A percentile compares a stretch with the other conserved stretches of the same genome.
Conservation (phyloP, 1,140 invertebrate species). For the Cydia pomonella region DNA sequence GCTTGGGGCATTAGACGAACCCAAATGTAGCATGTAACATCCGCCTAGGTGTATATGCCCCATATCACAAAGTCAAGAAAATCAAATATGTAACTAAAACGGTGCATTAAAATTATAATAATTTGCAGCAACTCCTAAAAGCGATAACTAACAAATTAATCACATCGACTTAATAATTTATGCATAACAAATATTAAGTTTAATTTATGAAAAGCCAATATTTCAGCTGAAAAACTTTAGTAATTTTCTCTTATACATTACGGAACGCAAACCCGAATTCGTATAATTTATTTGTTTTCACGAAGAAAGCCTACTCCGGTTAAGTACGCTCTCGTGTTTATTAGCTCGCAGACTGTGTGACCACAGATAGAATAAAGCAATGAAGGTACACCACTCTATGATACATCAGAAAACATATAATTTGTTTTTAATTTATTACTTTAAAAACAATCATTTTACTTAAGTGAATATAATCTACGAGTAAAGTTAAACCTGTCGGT, state of each 20-base stretch:
- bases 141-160: too few species aligned
- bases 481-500: too few species aligned
- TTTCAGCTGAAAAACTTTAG: not conserved
- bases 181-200: not conserved
- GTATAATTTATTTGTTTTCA: slow-evolving; percentile 30
- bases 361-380: not conserved
- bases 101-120: too few species aligned
- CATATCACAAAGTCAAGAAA: too few species aligned
- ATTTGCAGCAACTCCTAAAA: too few species aligned
- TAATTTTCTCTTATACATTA: slow-evolving; percentile 1
- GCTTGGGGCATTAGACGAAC: too few species aligned
- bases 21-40: too few species aligned
- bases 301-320: slow-evolving; percentile 22
- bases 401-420: not conserved
- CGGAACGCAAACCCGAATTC: slow-evolving; percentile 20
- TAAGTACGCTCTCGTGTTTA: slow-evolving; percentile 30
- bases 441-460: not conserved
- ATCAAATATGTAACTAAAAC: too few species aligned
- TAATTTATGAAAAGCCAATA: slow-evolving; percentile 9
- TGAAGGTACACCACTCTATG: not conserved
- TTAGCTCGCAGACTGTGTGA: slow-evolving; percentile 5
- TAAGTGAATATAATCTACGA: too few species aligned
- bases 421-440: not conserved
- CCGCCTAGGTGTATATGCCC: too few species aligned
- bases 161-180: too few species aligned